Evolutionary conservation across 2,888 invertebrate species (phyloP), one percentile per base, ranked within the genome.

Genomic region (Ctena decussata): DNA sequence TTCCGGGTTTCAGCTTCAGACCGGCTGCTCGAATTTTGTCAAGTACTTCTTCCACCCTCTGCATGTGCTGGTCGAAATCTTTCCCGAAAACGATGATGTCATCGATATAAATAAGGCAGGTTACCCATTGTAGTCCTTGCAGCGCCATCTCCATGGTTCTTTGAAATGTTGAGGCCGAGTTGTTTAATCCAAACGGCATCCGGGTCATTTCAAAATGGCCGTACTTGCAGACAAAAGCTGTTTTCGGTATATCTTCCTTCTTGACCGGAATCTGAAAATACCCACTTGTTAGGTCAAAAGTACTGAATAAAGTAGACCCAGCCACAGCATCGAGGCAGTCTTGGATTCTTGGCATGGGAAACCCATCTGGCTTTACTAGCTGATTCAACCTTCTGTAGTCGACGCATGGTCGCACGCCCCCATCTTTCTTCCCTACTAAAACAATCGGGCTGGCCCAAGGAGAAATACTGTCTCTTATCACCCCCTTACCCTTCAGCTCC

Each of bases 81-180:
- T 39, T 37, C 0, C 72, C 39, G n/a, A n/a, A n/a, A 18, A 84
- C 74, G 5, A 85, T 73, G 11, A 85, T 82, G 32, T 85, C 82
- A 72, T 84, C 84, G 18, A 84, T 73, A 44, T 84, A 84, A 12
- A 87, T 79, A 1, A 84, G 73, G 35, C 87, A 87, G 0, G 80
- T 82, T 8, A 70, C 46, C 84, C 84, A 82, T 32, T 84, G 82
- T n/a, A 85, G 44, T 11, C 85, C 78, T 37, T 57, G 57, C 21
- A 87, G 74, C 18, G 74, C 72, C n/a, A 85, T 60, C 41, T 80
- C 77, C 75, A 82, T 76, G 18, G 80, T 71, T 57, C 85, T 71
- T 70, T 87, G 82, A 72, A 87, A 85, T 15, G 84, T 85, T 30
- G 32, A 30, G n/a, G n/a, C n/a, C n/a, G n/a, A n/a, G n/a, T n/a